phyloP scores from a whole-genome alignment of 2,113 vertebrate species.

The Nannospalax galili region DNA sequence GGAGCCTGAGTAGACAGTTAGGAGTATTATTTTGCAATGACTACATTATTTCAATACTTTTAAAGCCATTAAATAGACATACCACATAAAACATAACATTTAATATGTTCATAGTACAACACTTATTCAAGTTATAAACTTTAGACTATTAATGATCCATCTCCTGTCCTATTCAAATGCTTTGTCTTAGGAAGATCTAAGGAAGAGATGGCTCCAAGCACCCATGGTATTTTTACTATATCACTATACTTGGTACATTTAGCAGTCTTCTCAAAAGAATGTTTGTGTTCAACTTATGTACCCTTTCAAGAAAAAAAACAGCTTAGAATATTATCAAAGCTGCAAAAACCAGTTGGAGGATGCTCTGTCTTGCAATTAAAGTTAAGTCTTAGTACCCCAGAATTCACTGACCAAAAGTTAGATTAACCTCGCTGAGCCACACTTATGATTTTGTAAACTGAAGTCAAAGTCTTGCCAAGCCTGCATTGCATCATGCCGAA shows the following conservation, averaged over 20 bases:
- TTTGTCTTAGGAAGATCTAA: slow-evolving; percentile 16
- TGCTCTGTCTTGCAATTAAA: not conserved
- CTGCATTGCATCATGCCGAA: not conserved
- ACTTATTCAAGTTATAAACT: not conserved
- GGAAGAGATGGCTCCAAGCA: not conserved
- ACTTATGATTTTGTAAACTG: not conserved
- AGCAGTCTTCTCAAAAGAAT: not conserved
- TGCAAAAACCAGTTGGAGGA: not conserved
- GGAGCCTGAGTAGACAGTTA: not conserved
- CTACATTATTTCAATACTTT: slow-evolving; percentile 12
- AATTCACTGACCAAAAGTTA: not conserved
- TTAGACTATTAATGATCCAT: not conserved
- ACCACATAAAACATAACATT: not conserved
- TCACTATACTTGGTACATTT: not conserved
- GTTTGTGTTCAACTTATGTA: not conserved
- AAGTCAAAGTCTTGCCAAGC: not conserved
- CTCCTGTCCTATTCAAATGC: not conserved
- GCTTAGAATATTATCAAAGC: not conserved
- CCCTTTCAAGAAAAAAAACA: not conserved
- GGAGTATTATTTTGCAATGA: not conserved
- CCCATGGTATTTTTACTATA: not conserved
- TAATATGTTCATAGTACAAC: not conserved
- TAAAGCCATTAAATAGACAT: not conserved
- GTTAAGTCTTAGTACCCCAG: not conserved
- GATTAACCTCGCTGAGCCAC: not conserved